Base-by-base conservation (phyloP, 2,797 vertebrate species). In the Hyperoplus immaculatus region DNA sequence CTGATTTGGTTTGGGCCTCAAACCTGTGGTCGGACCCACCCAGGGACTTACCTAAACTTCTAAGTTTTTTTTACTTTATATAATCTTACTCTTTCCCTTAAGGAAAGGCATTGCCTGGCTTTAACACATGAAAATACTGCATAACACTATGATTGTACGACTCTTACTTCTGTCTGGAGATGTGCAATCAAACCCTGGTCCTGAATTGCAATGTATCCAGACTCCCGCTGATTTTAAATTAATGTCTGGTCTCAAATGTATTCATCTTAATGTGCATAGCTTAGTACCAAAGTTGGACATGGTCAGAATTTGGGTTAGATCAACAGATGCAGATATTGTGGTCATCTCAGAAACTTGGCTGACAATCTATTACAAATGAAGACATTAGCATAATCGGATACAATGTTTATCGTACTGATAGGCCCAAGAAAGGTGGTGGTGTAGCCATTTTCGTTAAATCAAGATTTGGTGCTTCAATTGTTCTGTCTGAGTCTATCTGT, bases 121-220 rank as follows among this genome's bases (percentile, higher is more conserved):
- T 45, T 11, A 45, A 11, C 4, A 45, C 11, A 45, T 45, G 8
- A 45, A 45, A 45, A 45, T 45, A 5, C 3, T 3, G 3, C 11
- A 11, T 45, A 11, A 45, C 3, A 10, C 8, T 3, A 8, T 9
- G 7, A 45, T 45, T 45, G 43, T 66, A 15, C 4, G 41, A 1
- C 8, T 60, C 29, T 12, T 61, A 21, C 21, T 21, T 21, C 21
- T 21, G 21, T 21, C 21, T 21, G 21, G 21, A 21, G 21, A 21
- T 21, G 67, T 72, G n/a, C 69, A 72, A 10, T 49, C 69, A 4
- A 72, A 72, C 41, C 58, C 69, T 72, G 58, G 58, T 3, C 43
- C 43, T 45, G n/a, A 12, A 4, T 1, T 71, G 8, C 11, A 71
- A 5, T 15, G 46, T 6, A 1, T 16, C 9, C 46, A 39, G 55